Evolutionary conservation across 2,113 vertebrate genomes (phyloP), one percentile per base, ranked within the genome.

Genomic region (Gasterosteus aculeatus): DNA sequence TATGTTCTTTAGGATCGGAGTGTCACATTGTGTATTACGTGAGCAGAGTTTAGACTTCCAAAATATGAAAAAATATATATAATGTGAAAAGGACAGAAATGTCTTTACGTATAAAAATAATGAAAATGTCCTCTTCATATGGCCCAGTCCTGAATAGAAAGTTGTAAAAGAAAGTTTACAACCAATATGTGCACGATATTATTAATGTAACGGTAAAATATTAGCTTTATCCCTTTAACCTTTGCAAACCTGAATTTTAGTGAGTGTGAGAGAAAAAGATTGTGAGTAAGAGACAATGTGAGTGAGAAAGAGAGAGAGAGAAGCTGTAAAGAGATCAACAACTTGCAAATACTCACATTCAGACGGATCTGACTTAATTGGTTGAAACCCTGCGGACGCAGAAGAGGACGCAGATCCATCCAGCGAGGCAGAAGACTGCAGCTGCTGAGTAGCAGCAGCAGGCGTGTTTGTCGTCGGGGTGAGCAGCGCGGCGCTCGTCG

Each of bases 371-470:
- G 96, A 93, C 76, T 98, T 98, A 82, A 98, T 95, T 3, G 97
- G 95, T 89, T 96, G 95, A 69, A 99, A 98, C 63, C 94, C 90
- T 86, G 95, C 95, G 62, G 96, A 93, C 47, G 93, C 95, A 77
- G 96, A 90, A 19, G 95, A 92, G 5, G 94, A 91, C 2, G 92
- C 93, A 68, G 94, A 94, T 86, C 95, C 95, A 84, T 99, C 98
- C 88, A 99, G 78, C 0, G 95, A 96, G 77, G 98, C 97, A 0
- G 97, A 99, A 7, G 98, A 98, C 92, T 98, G 96, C 3, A 99
- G 94, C 0, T 95, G 95, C 88, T 96, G 96, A 0, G 95, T 92
- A 2, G 95, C 7, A 6, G 95, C 64, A 2, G 93, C 72, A 0
- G 89, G 33, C 0, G 88, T 16, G 57, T 84, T 91, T 85, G 82